Evolutionary conservation across 2,797 vertebrate species (phyloP), one percentile per base, ranked within the genome.

Genomic region (Sebastes steindachneri): DNA sequence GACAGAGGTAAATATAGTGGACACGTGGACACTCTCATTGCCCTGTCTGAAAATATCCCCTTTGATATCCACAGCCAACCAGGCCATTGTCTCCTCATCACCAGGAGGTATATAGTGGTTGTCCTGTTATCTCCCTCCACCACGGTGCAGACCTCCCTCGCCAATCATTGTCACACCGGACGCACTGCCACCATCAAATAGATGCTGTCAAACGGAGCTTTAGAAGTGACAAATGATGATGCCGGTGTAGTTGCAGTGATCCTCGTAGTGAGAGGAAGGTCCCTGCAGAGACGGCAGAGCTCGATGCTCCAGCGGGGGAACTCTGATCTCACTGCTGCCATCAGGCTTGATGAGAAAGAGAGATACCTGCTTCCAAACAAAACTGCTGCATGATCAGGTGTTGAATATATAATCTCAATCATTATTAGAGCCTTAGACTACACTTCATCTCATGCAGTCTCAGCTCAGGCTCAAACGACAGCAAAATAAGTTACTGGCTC

Each of bases 141-240:
- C 29, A 68, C 35, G 19, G 21, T 1, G 19, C 57, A 26, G 53
- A 29, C 35, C 51, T 66, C 69, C 48, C 29, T 21, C 62, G 68
- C 55, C 77, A 81, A 48, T 84, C 81, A 84, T 71, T 77, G 75
- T 72, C 77, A 81, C 67, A 37, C 35, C 45, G 45, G 67, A 70
- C 75, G 74, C 69, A 77, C 51, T 68, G 75, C 41, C 62, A 31
- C 53, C 72, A 75, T 81, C 77, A 81, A 63, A 63, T 12, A 58
- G 64, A 37, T 33, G 5, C 69, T 74, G 76, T 86, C 78, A 84
- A 51, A 69, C 51, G 2, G 31, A 41, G 57, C 69, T 59, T 78
- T 67, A 69, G 59, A 82, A 77, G 68, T 79, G 80, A 79, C 77
- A 70, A 72, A 82, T 75, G 78, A 82, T 25, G 25, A 70, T 48